phyloP scores from a whole-genome alignment of 1,140 invertebrate species.

The Diuraphis noxia region DNA sequence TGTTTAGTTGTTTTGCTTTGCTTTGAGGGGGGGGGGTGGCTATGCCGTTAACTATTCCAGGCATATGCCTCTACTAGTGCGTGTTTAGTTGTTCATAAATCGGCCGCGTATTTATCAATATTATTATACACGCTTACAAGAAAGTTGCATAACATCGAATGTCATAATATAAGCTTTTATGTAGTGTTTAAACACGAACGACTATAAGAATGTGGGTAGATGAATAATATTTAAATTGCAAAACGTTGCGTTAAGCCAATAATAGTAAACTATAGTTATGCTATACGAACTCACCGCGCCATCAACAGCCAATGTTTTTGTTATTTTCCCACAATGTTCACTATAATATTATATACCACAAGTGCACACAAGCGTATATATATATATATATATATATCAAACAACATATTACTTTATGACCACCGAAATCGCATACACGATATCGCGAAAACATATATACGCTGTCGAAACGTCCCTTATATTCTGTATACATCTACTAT shows the following conservation, averaged over 20 bases:
- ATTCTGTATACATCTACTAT: not conserved
- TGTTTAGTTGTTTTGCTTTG: not conserved
- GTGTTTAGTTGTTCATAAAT: not conserved
- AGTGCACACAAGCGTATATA: not conserved
- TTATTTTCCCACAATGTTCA: not conserved
- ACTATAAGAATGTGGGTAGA: conserved; percentile 22
- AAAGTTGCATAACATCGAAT: conserved; percentile 9
- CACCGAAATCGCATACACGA: not conserved
- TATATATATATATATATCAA: too few species aligned
- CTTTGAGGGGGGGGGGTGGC: too few species aligned
- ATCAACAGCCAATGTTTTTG: not conserved
- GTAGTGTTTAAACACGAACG: not conserved
- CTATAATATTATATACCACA: not conserved
- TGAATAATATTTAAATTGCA: conserved; percentile 34
- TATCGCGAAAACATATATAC: not conserved
- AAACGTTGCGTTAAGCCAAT: conserved; percentile 20
- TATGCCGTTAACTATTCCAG: too few species aligned
- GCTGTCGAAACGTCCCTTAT: not conserved
- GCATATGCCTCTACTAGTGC: too few species aligned
- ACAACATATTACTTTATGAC: not conserved
- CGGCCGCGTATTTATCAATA: not conserved
- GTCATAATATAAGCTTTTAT: conserved; percentile 25
- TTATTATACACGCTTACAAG: not conserved
- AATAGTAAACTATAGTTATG: conserved; percentile 22
- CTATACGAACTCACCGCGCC: not conserved